Percentiles rank a stretch among this genome's conserved stretches.
These are phyloP conservation scores for Entomobrya proxima DNA, from an alignment of 2,888 invertebrate genomes.

Conservation along the genomic window DNA sequence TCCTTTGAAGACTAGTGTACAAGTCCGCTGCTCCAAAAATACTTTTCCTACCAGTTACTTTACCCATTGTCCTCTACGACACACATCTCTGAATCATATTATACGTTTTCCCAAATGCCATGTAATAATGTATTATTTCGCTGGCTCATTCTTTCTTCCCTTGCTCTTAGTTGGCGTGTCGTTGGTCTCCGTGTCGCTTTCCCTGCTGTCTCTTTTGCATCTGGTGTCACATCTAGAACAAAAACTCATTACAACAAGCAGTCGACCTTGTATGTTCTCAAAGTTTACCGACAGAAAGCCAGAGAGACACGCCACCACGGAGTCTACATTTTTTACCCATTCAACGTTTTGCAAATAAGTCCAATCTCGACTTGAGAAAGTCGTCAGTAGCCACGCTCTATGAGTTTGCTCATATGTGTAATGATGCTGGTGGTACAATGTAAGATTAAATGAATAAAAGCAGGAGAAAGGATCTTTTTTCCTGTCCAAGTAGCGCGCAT, in stretches of 20 bases:
- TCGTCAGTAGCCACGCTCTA: neutral
- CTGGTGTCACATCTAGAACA: conserved; percentile 40
- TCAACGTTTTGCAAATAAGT: neutral
- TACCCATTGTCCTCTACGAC: neutral
- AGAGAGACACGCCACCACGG: neutral
- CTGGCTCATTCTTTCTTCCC: neutral
- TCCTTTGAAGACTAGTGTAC: neutral
- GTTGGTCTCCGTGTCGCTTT: neutral
- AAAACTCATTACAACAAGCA: conserved; percentile 50
- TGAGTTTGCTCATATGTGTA: too few relatives aligned
- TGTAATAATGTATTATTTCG: too few relatives aligned
- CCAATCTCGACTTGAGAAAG: neutral
- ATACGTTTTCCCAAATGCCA: too few relatives aligned
- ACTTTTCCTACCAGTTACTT: neutral
- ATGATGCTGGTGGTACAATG: neutral
- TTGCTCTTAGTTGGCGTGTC: neutral
- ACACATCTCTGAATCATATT: too few relatives aligned
- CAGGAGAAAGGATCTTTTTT: neutral
- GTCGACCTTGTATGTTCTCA: conserved; percentile 26
- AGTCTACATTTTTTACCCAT: neutral
- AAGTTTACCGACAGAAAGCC: conserved; percentile 24
- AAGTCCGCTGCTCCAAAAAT: neutral
- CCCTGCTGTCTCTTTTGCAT: conserved; percentile 27
- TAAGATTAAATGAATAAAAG: neutral
- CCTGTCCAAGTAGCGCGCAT: neutral